Evolutionary conservation across 1,140 invertebrate genomes (phyloP).

Genomic region (Mycetomoellerius zeteki): DNA sequence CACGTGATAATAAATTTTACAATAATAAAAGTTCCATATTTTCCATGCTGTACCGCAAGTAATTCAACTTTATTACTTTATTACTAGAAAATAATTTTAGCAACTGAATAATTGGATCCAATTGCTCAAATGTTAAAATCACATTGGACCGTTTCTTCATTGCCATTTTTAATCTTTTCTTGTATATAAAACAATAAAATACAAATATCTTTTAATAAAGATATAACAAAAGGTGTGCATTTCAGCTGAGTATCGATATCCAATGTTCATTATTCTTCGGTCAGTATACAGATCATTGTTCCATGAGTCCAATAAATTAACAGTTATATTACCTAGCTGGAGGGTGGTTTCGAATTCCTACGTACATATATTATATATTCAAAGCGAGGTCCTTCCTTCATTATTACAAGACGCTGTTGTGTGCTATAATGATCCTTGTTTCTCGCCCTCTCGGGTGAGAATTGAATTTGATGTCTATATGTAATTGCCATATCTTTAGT

Average conservation of each 20-base stretch:
- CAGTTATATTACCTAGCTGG: neutral
- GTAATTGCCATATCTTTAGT: conserved; percentile 44
- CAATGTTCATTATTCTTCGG: conserved; percentile 18
- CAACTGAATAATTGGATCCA: neutral
- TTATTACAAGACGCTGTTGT: conserved; percentile 14
- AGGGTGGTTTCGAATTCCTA: conserved; percentile 26
- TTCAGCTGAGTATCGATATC: neutral
- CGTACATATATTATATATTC: conserved; percentile 36
- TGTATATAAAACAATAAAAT: neutral
- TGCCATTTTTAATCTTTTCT: neutral
- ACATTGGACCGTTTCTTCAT: neutral
- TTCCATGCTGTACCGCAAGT: neutral
- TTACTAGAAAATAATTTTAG: neutral
- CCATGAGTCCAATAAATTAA: conserved; percentile 67
- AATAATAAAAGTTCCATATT: neutral
- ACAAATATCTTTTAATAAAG: neutral
- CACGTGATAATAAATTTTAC: neutral
- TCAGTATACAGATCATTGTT: conserved; percentile 68
- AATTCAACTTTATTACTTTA: neutral
- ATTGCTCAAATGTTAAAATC: neutral
- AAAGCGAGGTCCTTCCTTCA: conserved; percentile 14
- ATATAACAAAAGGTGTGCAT: neutral
- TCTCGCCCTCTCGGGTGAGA: conserved; percentile 1
- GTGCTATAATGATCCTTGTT: neutral
- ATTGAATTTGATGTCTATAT: conserved; percentile 48